Conservation (phyloP, 2,888 invertebrate genomes). For the Limenitis camilla region DNA sequence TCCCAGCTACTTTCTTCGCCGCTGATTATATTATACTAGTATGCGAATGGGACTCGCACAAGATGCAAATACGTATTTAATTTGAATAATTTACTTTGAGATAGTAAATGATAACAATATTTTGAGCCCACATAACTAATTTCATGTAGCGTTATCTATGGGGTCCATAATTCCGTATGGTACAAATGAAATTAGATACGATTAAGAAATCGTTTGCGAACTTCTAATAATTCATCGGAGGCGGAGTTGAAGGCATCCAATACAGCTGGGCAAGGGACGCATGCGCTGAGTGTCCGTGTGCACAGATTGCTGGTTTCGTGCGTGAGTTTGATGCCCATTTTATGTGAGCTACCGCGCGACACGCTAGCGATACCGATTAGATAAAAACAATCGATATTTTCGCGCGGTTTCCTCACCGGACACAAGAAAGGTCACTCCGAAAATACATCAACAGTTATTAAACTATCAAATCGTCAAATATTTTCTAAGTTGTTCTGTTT, state of each 20-base stretch:
- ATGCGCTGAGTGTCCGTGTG: constrained; percentile 41
- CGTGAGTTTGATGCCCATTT: constrained; percentile 52
- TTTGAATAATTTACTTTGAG: too few relatives aligned
- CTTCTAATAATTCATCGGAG: constrained; percentile 44
- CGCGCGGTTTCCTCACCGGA: constrained; percentile 59
- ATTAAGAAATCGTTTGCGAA: constrained; percentile 30
- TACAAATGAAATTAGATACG: constrained; percentile 27
- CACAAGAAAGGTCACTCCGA: constrained; percentile 63
- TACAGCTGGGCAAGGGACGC: constrained; percentile 43
- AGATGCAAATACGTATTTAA: too few relatives aligned
- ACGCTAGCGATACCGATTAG: constrained; percentile 47
- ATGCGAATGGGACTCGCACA: constrained; percentile 11
- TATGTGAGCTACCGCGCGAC: constrained; percentile 48
- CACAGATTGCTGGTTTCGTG: constrained; percentile 28
- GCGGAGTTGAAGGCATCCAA: constrained; percentile 63
- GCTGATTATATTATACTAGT: constrained; percentile 16
- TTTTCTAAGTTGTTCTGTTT: neutral
- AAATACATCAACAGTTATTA: constrained; percentile 9
- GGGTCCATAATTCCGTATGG: neutral
- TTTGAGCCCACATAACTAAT: neutral
- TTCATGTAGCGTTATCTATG: too few relatives aligned
- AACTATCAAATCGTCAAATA: neutral
- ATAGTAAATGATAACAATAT: too few relatives aligned
- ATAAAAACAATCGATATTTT: constrained; percentile 54
- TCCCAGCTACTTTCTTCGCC: constrained; percentile 20